Evolutionary conservation across 1,140 invertebrate genomes (phyloP).

Genomic region (Goniozus legneri): DNA sequence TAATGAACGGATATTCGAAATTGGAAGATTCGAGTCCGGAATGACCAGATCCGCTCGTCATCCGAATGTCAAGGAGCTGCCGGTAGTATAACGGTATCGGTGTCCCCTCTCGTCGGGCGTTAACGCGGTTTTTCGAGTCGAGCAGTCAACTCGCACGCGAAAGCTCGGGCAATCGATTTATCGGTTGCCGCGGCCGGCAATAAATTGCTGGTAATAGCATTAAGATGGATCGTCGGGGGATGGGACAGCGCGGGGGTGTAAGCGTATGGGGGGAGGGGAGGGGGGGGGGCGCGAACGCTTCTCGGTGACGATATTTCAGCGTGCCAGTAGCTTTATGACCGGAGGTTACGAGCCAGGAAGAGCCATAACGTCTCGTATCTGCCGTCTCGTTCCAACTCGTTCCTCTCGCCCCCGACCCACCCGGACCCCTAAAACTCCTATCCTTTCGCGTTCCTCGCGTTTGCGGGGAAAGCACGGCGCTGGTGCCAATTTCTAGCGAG

Average conservation of each 20-base stretch:
- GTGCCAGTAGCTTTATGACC: constrained; percentile 53
- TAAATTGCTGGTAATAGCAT: constrained; percentile 52
- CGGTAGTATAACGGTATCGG: no score
- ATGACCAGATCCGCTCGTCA: no score
- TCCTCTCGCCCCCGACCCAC: constrained; percentile 12
- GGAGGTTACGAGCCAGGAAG: constrained; percentile 53
- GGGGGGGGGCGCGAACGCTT: constrained; percentile 15
- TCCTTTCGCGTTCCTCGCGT: constrained; percentile 30
- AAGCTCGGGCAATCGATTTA: constrained; percentile 38
- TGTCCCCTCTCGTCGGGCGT: no score
- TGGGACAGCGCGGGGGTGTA: constrained; percentile 38
- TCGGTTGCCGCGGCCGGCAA: constrained; percentile 39
- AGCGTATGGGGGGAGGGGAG: constrained; percentile 10
- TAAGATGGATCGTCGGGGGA: constrained; percentile 45
- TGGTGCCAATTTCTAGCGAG: constrained; percentile 43
- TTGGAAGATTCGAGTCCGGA: no score
- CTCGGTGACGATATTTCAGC: constrained; percentile 43
- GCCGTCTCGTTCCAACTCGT: constrained; percentile 6
- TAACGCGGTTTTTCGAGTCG: no score
- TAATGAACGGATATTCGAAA: no score
- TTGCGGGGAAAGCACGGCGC: constrained; percentile 37
- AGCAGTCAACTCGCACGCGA: no score
- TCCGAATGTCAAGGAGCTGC: no score
- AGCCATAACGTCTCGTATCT: constrained; percentile 47
- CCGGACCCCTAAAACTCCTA: no score